Evolutionary conservation across 2,113 vertebrate genomes (phyloP), one percentile per base, ranked within the genome.

Genomic region (Mus pahari): DNA sequence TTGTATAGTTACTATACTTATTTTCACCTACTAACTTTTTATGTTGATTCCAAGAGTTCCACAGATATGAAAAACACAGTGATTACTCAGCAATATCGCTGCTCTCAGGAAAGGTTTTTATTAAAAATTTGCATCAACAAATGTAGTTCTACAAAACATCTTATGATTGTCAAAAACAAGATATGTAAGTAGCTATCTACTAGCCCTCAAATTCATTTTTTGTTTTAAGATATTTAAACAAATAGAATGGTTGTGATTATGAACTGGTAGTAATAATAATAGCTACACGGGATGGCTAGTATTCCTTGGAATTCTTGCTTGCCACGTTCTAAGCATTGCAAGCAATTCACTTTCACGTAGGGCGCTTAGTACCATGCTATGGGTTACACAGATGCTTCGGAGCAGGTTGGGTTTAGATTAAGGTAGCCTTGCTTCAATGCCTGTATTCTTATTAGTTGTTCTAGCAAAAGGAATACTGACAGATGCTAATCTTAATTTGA

Each of bases 331-430:
- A 26, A 55, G 39, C 1, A 39, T 7, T 68, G 39, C 60, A 22
- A 36, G 8, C 5, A 42, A 55, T 11, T 66, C 3, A 5, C 16
- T 68, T 10, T n/a, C 0, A 0, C 4, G 0, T 28, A 31, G 24
- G 28, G 28, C 14, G 10, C 16, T 53, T 24, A 39, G 17, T 48
- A 1, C 12, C 7, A 42, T 58, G 77, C 3, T 39, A 0, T 9
- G 1, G 0, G 7, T 42, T 26, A n/a, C n/a, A 9, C 0, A 6
- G 58, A 10, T 81, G 2, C 28, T 16, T 42, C 8, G 42, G 3
- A 26, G 33, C 20, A 48, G 53, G 20, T 14, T 4, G 17, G 39
- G 2, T 3, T 45, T n/a, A 20, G 17, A 53, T 0, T 5, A 22
- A 58, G 9, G 7, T 53, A 16, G 3, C 19, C 36, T 50, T 19